Evolutionary conservation across 2,797 vertebrate genomes (phyloP).

Genomic region (Spinus olivaceus): DNA sequence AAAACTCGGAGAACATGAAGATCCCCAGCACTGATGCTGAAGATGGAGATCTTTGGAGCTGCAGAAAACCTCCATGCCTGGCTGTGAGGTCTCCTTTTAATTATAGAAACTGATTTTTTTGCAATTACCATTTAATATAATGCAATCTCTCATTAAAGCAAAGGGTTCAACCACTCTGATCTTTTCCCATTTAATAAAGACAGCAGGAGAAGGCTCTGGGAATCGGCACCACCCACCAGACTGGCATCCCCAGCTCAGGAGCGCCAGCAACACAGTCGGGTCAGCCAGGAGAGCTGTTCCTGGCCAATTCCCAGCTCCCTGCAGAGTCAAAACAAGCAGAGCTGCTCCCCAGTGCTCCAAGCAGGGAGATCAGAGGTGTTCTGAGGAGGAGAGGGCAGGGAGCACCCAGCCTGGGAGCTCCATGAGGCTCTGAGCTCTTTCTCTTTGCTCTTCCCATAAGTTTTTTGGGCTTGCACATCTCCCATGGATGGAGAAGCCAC

Average conservation of each 20-base stretch:
- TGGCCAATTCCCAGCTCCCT: background rate
- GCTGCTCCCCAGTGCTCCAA: background rate
- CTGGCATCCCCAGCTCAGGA: background rate
- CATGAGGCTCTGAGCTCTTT: background rate
- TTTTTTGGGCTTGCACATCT: accelerated
- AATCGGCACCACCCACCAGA: constrained; percentile 9
- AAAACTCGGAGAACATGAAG: accelerated
- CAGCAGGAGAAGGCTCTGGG: background rate
- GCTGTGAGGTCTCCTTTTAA: background rate
- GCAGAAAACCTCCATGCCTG: background rate
- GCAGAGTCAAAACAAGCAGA: background rate
- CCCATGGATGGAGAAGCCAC: accelerated
- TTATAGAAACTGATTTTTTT: background rate
- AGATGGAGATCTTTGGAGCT: background rate
- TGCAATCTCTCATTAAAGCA: constrained; percentile 27
- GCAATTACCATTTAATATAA: background rate
- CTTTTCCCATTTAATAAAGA: constrained; percentile 12
- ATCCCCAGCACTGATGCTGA: background rate
- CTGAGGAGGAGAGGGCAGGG: background rate
- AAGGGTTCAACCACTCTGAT: background rate
- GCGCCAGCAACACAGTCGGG: accelerated
- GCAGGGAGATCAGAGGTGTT: background rate
- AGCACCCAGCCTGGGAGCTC: background rate
- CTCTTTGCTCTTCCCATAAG: background rate
- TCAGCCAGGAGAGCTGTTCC: background rate